A percentile compares a stretch with the other conserved stretches of the same genome.
Conservation (phyloP, 2,113 vertebrate genomes). For the Scatophagus argus region DNA sequence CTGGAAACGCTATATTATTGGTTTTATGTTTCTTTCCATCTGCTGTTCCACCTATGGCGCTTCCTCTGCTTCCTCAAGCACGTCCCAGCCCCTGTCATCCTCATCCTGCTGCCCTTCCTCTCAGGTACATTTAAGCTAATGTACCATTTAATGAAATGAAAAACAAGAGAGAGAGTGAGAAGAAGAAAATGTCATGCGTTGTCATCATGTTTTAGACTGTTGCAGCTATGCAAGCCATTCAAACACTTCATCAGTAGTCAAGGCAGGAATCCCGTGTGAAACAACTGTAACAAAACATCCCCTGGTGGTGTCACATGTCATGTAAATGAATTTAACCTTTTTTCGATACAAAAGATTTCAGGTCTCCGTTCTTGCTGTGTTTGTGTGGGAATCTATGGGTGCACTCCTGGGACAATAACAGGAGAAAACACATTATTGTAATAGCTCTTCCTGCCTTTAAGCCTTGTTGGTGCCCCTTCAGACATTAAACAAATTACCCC, state of each 20-base stretch:
- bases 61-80: slow-evolving; percentile 32
- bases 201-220: slow-evolving; percentile 64
- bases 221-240: slow-evolving; percentile 5
- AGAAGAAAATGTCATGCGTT: slow-evolving; percentile 32
- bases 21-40: slow-evolving; percentile 72
- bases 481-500: slow-evolving; percentile 74
- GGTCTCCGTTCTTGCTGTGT: slow-evolving; percentile 2
- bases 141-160: slow-evolving; percentile 64
- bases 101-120: slow-evolving; percentile 25
- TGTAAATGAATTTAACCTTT: slow-evolving; percentile 1
- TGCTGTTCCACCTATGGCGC: slow-evolving; percentile 57
- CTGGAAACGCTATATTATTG: slow-evolving; percentile 73
- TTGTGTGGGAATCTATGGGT: slow-evolving; percentile 8
- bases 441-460: slow-evolving; percentile 50
- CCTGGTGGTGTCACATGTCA: background rate
- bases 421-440: slow-evolving; percentile 63
- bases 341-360: background rate
- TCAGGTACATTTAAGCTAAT: slow-evolving; percentile 70
- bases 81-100: slow-evolving; percentile 3
- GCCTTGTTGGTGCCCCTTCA: slow-evolving; percentile 39
- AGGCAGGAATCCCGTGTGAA: slow-evolving; percentile 4
- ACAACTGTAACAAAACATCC: slow-evolving; percentile 11
- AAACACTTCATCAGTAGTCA: slow-evolving; percentile 32
- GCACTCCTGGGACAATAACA: slow-evolving; percentile 43
- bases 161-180: too few relatives aligned